Evolutionary conservation across 2,888 invertebrate genomes (phyloP).

Genomic region (Drosophila atripex): DNA sequence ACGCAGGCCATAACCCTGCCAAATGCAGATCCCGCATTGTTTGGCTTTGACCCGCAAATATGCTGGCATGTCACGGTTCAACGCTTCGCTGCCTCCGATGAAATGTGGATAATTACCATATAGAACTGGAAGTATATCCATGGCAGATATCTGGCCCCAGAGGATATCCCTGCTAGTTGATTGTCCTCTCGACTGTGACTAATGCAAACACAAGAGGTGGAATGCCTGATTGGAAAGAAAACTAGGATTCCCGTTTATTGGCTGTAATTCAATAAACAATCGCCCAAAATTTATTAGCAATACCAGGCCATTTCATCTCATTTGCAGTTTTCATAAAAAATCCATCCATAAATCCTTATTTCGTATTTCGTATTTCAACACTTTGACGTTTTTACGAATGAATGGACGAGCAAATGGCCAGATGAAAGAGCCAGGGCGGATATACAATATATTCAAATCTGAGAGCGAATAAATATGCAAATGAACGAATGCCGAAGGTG

Average conservation of each 20-base stretch:
- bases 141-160: background rate
- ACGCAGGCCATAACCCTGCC: background rate
- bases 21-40: slow-evolving; percentile 8
- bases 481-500: background rate
- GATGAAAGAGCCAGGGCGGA: background rate
- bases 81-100: slow-evolving; percentile 23
- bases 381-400: slow-evolving; percentile 2
- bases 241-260: background rate
- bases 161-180: slow-evolving; percentile 10
- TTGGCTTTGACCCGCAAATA: slow-evolving; percentile 17
- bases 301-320: background rate
- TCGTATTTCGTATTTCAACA: background rate
- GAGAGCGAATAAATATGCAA: slow-evolving; percentile 4
- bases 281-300: background rate
- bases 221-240: background rate
- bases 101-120: slow-evolving; percentile 37
- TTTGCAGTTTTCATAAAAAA: background rate
- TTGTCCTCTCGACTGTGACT: slow-evolving; percentile 13
- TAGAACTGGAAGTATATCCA: slow-evolving; percentile 9
- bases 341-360: slow-evolving; percentile 1
- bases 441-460: background rate
- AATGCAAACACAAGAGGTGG: slow-evolving; percentile 9
- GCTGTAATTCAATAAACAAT: background rate
- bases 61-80: slow-evolving; percentile 30
- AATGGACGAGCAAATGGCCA: background rate